Percentiles rank a stretch among this genome's conserved stretches.
phyloP scores from a whole-genome alignment of 2,113 vertebrate species.

The Machaerirhynchus nigripectus region DNA sequence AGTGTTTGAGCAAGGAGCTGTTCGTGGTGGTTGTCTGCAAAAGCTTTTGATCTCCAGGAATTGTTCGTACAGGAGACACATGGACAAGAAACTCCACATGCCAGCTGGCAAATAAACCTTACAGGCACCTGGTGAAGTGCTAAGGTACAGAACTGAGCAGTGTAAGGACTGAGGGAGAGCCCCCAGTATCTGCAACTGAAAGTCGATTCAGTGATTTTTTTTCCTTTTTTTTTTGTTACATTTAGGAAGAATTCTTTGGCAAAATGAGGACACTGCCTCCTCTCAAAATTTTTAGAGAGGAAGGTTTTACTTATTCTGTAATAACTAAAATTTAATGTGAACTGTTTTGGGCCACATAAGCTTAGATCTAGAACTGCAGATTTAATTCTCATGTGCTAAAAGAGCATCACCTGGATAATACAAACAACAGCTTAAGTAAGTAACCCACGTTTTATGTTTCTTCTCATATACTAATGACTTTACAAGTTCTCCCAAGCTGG shows the following conservation, averaged over 20 bases:
- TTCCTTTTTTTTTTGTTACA: neutral
- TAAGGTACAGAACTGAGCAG: neutral
- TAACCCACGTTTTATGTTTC: neutral
- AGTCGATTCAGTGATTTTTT: neutral
- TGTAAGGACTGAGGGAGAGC: neutral
- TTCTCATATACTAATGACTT: neutral
- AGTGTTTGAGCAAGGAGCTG: neutral
- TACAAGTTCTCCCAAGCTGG: neutral
- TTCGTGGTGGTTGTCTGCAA: neutral
- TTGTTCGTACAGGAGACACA: neutral
- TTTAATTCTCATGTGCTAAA: neutral
- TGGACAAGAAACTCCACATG: neutral
- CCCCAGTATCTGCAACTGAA: neutral
- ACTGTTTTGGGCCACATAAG: neutral
- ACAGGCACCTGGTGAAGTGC: neutral
- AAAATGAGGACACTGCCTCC: neutral
- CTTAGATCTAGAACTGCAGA: neutral
- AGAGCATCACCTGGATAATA: neutral
- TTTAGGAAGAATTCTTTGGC: neutral
- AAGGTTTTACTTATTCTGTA: neutral
- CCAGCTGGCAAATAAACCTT: neutral
- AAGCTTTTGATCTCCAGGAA: neutral
- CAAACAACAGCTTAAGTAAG: neutral
- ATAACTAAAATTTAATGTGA: neutral
- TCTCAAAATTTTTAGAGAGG: neutral